A percentile compares a stretch with the other conserved stretches of the same genome.
Evolutionary conservation across 2,797 vertebrate species (phyloP).

Genomic region (Ctenopoma multispine): DNA sequence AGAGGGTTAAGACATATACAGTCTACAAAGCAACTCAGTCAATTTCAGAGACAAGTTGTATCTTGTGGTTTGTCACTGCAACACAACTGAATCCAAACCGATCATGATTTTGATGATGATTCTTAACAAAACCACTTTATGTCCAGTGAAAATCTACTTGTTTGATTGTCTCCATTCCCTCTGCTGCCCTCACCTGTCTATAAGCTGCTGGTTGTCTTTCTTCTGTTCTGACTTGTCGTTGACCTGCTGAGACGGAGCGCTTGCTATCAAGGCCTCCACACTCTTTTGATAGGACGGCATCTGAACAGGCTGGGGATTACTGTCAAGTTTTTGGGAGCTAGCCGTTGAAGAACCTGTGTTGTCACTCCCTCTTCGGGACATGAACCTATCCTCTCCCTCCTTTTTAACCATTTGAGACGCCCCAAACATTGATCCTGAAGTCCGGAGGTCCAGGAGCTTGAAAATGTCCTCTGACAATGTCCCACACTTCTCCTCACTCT

Average conservation of each 20-base stretch:
- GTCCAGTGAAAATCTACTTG: too few species aligned
- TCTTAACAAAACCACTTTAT: too few species aligned
- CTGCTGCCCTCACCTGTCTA: constrained; percentile 83
- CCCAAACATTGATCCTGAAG: constrained; percentile 55
- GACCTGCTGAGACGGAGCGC: constrained; percentile 35
- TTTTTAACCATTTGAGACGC: constrained; percentile 34
- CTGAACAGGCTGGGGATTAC: constrained; percentile 7
- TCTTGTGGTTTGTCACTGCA: too few species aligned
- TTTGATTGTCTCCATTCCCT: not conserved
- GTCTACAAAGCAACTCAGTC: not conserved
- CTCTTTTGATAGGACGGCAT: constrained; percentile 21
- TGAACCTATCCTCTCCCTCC: constrained; percentile 35
- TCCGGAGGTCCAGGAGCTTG: constrained; percentile 86
- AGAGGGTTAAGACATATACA: constrained; percentile 6
- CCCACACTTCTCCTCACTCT: constrained; percentile 81
- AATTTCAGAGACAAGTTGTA: not conserved
- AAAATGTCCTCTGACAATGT: constrained; percentile 92
- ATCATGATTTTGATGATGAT: not conserved
- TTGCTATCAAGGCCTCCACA: constrained; percentile 12
- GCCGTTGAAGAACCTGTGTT: constrained; percentile 40
- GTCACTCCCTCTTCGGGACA: constrained; percentile 55
- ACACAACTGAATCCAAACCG: not conserved
- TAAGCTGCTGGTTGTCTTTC: constrained; percentile 68
- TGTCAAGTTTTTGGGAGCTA: constrained; percentile 32
- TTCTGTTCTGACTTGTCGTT: constrained; percentile 49